A percentile compares a stretch with the other conserved stretches of the same genome.
phyloP scores from a whole-genome alignment of 92 coral and sea anemone genomes.

The Porites cylindrica region DNA sequence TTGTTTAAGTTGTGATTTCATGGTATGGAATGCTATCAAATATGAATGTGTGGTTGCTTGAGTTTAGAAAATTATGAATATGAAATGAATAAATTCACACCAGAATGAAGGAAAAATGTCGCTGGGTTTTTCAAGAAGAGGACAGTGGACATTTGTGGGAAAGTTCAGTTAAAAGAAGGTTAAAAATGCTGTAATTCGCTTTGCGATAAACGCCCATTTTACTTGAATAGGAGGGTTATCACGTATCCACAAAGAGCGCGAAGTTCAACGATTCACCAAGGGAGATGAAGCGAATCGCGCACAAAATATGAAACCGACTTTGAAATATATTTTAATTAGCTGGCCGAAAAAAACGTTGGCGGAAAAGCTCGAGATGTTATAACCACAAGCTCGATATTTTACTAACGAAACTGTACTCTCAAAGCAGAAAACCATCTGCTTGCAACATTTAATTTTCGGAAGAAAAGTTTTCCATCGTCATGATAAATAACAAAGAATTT shows the following conservation, averaged over 20 bases:
- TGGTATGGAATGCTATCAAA: constrained; percentile 26
- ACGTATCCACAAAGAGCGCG: neutral
- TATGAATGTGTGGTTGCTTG: constrained; percentile 7
- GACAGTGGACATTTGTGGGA: neutral
- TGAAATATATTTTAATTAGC: neutral
- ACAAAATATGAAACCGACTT: neutral
- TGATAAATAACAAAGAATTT: constrained; percentile 3
- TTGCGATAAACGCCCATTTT: neutral
- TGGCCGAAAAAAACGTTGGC: too few species aligned
- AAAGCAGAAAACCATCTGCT: constrained; percentile 15
- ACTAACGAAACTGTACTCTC: neutral
- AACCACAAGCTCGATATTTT: neutral
- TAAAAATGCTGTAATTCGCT: neutral
- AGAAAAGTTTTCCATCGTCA: constrained; percentile 6
- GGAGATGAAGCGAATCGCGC: neutral
- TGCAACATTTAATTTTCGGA: neutral
- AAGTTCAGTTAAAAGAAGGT: neutral
- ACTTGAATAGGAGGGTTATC: neutral
- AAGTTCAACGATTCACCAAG: neutral
- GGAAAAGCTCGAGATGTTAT: neutral
- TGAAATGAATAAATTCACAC: neutral
- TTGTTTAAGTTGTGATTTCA: constrained; percentile 18
- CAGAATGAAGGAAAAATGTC: neutral
- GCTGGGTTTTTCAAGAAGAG: neutral
- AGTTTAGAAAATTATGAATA: neutral